Evolutionary conservation across 2,113 vertebrate species (phyloP).

Genomic region (Atherinomorus stipes): DNA sequence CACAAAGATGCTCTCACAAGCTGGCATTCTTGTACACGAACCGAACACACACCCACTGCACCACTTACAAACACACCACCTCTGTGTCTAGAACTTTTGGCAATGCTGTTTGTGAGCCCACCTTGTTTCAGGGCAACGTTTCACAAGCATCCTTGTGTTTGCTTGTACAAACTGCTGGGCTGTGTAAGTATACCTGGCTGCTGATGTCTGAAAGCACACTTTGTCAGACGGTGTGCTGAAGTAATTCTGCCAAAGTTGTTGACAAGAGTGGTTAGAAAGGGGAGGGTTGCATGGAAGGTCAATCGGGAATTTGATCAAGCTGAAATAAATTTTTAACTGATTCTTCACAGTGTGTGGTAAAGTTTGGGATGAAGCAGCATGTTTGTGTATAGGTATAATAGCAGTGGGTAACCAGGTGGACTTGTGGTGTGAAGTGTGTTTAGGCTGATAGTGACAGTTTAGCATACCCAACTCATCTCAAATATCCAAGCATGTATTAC

Average conservation of each 20-base stretch:
- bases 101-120: slow-evolving; percentile 47
- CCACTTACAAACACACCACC: slow-evolving; percentile 57
- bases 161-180: slow-evolving; percentile 67
- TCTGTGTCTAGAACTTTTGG: slow-evolving; percentile 60
- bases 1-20: slow-evolving; percentile 36
- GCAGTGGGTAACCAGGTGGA: background rate
- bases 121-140: slow-evolving; percentile 69
- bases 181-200: slow-evolving; percentile 65
- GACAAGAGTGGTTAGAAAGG: slow-evolving; percentile 50
- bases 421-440: slow-evolving; percentile 1
- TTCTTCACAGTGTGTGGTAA: slow-evolving; percentile 31
- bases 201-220: slow-evolving; percentile 69
- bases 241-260: slow-evolving; percentile 64
- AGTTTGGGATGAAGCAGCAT: background rate
- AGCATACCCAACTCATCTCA: too few relatives aligned
- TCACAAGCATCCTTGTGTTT: slow-evolving; percentile 77
- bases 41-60: slow-evolving; percentile 56
- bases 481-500: too few relatives aligned
- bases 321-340: slow-evolving; percentile 34
- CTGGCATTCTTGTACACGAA: slow-evolving; percentile 47
- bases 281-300: slow-evolving; percentile 19
- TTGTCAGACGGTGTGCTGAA: slow-evolving; percentile 62
- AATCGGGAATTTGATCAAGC: slow-evolving; percentile 44
- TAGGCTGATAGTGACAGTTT: background rate
- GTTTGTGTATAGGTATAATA: background rate